These are phyloP conservation scores for Batillaria attramentaria DNA, from an alignment of 1,140 invertebrate species.

Conservation along the genomic window DNA sequence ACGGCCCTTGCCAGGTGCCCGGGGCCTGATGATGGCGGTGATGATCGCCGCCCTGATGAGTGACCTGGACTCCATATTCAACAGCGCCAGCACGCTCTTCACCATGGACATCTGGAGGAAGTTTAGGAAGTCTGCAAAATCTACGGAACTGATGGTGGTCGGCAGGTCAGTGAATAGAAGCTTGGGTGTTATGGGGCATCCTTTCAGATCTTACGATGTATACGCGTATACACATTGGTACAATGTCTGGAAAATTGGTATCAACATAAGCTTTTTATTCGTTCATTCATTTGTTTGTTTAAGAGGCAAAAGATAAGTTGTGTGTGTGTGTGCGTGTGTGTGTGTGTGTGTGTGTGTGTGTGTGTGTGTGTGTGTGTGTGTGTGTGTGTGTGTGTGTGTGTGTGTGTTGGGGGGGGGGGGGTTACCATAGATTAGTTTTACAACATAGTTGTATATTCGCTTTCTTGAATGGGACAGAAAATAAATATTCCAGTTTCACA, in stretches of 20 bases:
- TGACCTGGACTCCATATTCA: constrained; percentile 75
- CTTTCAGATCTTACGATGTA: too few relatives aligned
- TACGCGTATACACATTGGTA: background rate
- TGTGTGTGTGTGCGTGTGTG: constrained; percentile 1
- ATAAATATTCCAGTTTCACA: too few relatives aligned
- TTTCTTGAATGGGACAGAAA: too few relatives aligned
- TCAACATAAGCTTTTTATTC: background rate
- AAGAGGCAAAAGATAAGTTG: background rate
- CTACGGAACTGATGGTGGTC: constrained; percentile 24
- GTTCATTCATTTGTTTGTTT: constrained; percentile 13
- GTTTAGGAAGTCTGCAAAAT: background rate
- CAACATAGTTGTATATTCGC: too few relatives aligned
- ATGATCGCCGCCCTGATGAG: constrained; percentile 76
- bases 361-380: background rate
- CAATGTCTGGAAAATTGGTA: background rate
- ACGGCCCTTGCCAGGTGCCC: constrained; percentile 61
- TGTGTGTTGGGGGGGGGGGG: too few relatives aligned
- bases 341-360: background rate
- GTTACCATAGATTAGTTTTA: too few relatives aligned
- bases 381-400: background rate
- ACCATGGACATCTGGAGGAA: constrained; percentile 75
- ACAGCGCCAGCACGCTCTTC: constrained; percentile 75
- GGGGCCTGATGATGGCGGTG: constrained; percentile 75
- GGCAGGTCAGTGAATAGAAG: constrained; percentile 17
- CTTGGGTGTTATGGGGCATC: too few relatives aligned